Evolutionary conservation across 1,140 invertebrate species (phyloP).

Genomic region (Drosophila mayri): DNA sequence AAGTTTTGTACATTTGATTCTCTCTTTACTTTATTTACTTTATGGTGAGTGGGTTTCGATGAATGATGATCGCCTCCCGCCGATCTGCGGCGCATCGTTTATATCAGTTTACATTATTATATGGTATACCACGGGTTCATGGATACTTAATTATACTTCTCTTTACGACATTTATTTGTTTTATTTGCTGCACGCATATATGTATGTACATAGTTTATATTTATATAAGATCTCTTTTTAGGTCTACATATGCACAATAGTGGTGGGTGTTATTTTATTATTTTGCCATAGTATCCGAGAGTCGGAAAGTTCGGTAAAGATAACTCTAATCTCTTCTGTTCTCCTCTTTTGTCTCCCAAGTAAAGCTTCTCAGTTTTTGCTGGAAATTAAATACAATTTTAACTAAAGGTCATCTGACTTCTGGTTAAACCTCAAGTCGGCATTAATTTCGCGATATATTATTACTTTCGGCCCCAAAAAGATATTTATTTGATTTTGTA

Average conservation of each 20-base stretch:
- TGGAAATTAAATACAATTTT: slow-evolving; percentile 5
- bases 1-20: slow-evolving; percentile 30
- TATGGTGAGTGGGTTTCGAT: slow-evolving; percentile 42
- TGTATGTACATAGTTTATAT: slow-evolving; percentile 32
- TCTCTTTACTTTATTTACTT: slow-evolving; percentile 48
- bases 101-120: slow-evolving; percentile 16
- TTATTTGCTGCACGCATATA: slow-evolving; percentile 40
- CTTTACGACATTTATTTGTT: slow-evolving; percentile 33
- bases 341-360: background rate
- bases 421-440: slow-evolving; percentile 9
- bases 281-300: background rate
- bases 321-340: background rate
- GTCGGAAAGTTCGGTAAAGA: slow-evolving; percentile 4
- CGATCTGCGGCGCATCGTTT: slow-evolving; percentile 26
- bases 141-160: slow-evolving; percentile 16
- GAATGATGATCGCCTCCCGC: slow-evolving; percentile 30
- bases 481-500: slow-evolving; percentile 1
- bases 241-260: slow-evolving; percentile 41
- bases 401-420: slow-evolving; percentile 2
- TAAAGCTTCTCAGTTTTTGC: slow-evolving; percentile 4
- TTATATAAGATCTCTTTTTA: slow-evolving; percentile 26
- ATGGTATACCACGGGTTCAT: background rate
- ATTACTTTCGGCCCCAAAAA: slow-evolving; percentile 2
- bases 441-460: background rate
- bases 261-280: slow-evolving; percentile 27